Conservation (phyloP, 2,113 vertebrate genomes). For the Eclectus roratus region DNA sequence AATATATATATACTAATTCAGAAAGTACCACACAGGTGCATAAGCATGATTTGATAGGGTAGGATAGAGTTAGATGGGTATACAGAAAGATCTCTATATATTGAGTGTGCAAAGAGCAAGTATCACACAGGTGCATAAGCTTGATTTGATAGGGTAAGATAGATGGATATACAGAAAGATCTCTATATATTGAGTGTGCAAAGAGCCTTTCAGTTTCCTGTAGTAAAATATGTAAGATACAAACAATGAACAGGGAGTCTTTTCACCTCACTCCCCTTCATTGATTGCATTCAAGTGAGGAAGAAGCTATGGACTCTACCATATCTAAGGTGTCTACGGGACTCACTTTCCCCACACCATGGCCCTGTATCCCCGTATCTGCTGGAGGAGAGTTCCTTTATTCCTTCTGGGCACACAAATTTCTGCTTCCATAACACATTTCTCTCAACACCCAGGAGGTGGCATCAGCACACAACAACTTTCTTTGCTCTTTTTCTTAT, state of each 20-base stretch:
- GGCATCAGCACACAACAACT: not conserved
- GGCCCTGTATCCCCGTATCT: too few relatives aligned
- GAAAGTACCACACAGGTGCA: not conserved
- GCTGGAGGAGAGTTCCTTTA: not conserved
- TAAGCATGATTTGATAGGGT: not conserved
- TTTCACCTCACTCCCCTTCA: not conserved
- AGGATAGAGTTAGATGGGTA: not conserved
- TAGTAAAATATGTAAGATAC: not conserved
- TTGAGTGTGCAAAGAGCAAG: not conserved
- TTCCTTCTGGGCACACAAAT: not conserved
- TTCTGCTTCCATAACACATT: not conserved
- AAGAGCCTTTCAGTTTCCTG: not conserved
- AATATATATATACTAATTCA: not conserved
- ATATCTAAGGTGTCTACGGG: accelerated
- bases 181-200: not conserved
- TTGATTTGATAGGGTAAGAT: not conserved
- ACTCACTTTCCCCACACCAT: not conserved
- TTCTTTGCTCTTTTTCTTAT: not conserved
- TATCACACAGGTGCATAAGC: too few relatives aligned
- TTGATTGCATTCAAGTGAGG: not conserved
- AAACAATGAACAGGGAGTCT: not conserved
- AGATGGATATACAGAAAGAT: not conserved
- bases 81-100: not conserved
- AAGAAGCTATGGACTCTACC: not conserved
- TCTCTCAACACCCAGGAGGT: not conserved